phyloP scores from a whole-genome alignment of 2,113 vertebrate species.

The Crotalus horridus region DNA sequence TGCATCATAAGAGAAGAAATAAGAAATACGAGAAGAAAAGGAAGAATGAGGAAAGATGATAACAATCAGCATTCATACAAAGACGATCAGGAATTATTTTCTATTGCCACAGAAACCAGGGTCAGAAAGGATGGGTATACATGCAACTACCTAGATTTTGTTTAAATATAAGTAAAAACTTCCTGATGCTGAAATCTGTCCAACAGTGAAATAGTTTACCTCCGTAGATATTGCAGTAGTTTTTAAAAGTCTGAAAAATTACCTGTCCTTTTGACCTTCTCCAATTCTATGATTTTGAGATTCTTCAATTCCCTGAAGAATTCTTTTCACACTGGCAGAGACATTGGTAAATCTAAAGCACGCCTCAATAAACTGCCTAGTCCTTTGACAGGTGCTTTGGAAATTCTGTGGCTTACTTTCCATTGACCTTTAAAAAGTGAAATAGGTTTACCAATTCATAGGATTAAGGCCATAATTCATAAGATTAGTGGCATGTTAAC shows the following conservation, averaged over 20 bases:
- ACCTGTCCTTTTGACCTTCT: not conserved
- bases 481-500: not conserved
- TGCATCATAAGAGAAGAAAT: not conserved
- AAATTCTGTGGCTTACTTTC: not conserved
- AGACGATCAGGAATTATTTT: not conserved
- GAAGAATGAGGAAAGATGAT: not conserved
- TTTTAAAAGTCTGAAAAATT: not conserved
- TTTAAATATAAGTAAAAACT: not conserved
- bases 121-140: not conserved
- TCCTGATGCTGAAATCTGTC: not conserved
- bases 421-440: not conserved
- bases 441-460: not conserved
- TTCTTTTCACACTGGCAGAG: not conserved
- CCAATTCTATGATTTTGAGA: not conserved
- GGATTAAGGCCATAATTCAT: not conserved
- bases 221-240: not conserved
- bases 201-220: not conserved
- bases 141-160: not conserved
- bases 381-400: not conserved
- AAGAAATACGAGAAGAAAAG: too few species aligned
- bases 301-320: not conserved
- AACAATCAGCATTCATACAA: too few species aligned
- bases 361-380: not conserved
- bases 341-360: too few species aligned
- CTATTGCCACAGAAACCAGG: not conserved